phyloP scores from a whole-genome alignment of 2,888 invertebrate genomes.

The Priocnemis perturbator region DNA sequence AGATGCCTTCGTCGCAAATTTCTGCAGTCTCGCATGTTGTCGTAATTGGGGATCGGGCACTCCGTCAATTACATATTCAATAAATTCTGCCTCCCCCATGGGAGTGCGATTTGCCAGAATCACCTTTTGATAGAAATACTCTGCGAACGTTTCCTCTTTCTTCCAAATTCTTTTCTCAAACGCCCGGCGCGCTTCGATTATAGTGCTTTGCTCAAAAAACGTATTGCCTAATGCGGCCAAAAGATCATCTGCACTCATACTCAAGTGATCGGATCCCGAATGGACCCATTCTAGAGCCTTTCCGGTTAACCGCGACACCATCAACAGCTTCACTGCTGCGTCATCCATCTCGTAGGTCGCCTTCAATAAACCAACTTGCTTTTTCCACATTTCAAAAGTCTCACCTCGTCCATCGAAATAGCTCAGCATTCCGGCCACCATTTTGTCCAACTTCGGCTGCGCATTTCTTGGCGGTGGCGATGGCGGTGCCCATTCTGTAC shows the following conservation, averaged over 20 bases:
- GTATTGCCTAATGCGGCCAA: neutral
- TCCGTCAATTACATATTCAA: conserved; percentile 5
- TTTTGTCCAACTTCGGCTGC: neutral
- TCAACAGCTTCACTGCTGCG: neutral
- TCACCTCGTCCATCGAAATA: neutral
- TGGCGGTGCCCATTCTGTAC: neutral
- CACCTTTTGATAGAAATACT: too few species aligned
- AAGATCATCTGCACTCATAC: neutral
- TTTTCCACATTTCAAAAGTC: neutral
- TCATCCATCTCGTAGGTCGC: neutral
- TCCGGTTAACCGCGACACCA: neutral
- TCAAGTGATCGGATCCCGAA: neutral
- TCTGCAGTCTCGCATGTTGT: neutral
- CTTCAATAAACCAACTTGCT: neutral
- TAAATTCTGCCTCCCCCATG: neutral
- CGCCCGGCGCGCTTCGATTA: neutral
- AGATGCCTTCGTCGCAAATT: neutral
- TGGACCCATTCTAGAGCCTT: conserved; percentile 7
- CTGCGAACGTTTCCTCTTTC: too few species aligned
- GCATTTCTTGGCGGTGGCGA: neutral
- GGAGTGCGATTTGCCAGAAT: neutral
- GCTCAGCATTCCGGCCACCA: neutral
- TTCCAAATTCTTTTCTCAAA: conserved; percentile 1
- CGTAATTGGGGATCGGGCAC: neutral
- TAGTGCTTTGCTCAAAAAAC: neutral